phyloP scores from a whole-genome alignment of 1,140 invertebrate species.

The Tribolium castaneum region DNA sequence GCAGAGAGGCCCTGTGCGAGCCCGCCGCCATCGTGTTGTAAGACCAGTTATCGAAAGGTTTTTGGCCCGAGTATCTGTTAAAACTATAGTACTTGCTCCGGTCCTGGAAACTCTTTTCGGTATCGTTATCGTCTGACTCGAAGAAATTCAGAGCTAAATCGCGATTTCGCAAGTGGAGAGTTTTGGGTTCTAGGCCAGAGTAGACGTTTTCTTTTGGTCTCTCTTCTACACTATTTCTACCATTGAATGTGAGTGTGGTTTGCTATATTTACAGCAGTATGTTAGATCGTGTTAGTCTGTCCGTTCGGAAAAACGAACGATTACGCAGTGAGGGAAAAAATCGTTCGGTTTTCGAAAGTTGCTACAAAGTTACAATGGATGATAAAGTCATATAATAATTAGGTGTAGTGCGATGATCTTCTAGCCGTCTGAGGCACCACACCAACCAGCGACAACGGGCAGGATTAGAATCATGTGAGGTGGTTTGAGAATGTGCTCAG shows the following conservation, averaged over 20 bases:
- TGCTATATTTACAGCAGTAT: constrained; percentile 62
- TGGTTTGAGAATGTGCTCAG: constrained; percentile 64
- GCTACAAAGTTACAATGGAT: constrained; percentile 31
- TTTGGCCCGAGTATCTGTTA: constrained; percentile 53
- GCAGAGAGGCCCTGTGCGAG: constrained; percentile 48
- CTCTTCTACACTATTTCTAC: constrained; percentile 62
- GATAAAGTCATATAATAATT: constrained; percentile 33
- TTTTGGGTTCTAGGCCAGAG: constrained; percentile 53
- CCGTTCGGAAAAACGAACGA: constrained; percentile 12
- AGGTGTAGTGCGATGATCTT: constrained; percentile 47
- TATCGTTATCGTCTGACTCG: constrained; percentile 52
- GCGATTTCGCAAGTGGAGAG: constrained; percentile 45
- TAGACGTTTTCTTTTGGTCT: constrained; percentile 58
- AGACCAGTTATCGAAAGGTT: constrained; percentile 55
- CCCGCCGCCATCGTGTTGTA: constrained; percentile 49
- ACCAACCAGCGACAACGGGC: constrained; percentile 46
- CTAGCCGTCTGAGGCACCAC: constrained; percentile 46
- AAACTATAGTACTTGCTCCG: constrained; percentile 56
- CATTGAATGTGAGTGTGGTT: constrained; percentile 62
- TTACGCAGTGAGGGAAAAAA: not conserved
- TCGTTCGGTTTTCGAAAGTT: constrained; percentile 3
- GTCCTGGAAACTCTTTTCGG: constrained; percentile 47
- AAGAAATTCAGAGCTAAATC: constrained; percentile 51
- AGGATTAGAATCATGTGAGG: constrained; percentile 63
- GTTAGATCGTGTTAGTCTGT: constrained; percentile 61